These are phyloP conservation scores for Blastobasis adustella DNA, from an alignment of 2,888 invertebrate genomes.

Conservation along the genomic window DNA sequence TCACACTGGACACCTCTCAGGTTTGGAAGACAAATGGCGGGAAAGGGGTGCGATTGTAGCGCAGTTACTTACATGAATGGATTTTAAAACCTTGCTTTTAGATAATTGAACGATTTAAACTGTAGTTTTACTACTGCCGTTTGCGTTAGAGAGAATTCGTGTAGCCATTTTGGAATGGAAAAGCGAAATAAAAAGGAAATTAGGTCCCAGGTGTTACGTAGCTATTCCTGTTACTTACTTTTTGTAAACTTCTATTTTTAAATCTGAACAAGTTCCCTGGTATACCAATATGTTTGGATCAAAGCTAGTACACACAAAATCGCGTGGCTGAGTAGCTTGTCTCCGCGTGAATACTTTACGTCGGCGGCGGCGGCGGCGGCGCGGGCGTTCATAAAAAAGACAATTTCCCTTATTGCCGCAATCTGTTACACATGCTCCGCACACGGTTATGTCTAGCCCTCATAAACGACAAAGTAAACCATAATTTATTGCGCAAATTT, in stretches of 20 bases:
- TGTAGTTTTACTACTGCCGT: too few relatives aligned
- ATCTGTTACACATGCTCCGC: constrained; percentile 69
- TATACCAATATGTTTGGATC: too few relatives aligned
- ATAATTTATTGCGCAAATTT: constrained; percentile 70
- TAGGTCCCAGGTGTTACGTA: too few relatives aligned
- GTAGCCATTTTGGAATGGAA: too few relatives aligned
- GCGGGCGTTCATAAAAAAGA: constrained; percentile 70
- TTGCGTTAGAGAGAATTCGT: too few relatives aligned
- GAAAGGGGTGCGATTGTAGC: constrained; percentile 29
- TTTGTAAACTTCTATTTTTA: too few relatives aligned
- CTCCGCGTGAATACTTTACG: constrained; percentile 58
- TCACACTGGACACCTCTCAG: constrained; percentile 61
- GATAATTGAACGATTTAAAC: constrained; percentile 1
- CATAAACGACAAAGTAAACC: constrained; percentile 75
- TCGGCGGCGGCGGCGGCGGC: constrained; percentile 43
- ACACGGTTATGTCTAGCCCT: constrained; percentile 63
- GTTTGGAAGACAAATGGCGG: constrained; percentile 54
- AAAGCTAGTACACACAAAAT: too few relatives aligned
- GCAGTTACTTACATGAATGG: constrained; percentile 29
- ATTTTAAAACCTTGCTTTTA: constrained; percentile 12
- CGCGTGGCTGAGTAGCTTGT: constrained; percentile 22
- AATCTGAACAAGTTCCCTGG: too few relatives aligned
- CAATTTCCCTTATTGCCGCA: constrained; percentile 74
- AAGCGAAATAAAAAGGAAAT: too few relatives aligned
- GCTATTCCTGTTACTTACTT: too few relatives aligned